phyloP scores from a whole-genome alignment of 2,888 invertebrate species.

The Leptura quadrifasciata region DNA sequence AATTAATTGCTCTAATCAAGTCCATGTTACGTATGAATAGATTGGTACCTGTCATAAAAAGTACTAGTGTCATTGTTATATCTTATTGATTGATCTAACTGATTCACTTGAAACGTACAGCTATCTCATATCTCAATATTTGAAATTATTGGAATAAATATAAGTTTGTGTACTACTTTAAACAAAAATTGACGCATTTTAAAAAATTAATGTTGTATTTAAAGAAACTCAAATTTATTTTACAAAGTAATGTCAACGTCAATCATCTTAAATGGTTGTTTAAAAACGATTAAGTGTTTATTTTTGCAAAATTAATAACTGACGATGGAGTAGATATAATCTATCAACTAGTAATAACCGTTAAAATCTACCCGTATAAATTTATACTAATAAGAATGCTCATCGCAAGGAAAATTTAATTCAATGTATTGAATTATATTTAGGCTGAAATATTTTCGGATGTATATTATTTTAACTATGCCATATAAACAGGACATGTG shows the following conservation, averaged over 20 bases:
- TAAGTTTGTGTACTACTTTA: too few relatives aligned
- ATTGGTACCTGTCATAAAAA: too few relatives aligned
- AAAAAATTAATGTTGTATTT: too few relatives aligned
- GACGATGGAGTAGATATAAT: neutral
- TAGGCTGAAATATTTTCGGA: conserved; percentile 47
- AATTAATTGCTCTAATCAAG: too few relatives aligned
- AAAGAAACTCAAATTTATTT: too few relatives aligned
- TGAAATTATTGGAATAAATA: too few relatives aligned
- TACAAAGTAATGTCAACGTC: neutral
- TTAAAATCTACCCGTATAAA: neutral
- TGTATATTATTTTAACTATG: conserved; percentile 61
- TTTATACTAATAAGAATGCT: conserved; percentile 16
- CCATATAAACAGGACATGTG: conserved; percentile 57
- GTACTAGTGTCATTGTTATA: too few relatives aligned
- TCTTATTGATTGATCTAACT: too few relatives aligned
- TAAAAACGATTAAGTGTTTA: neutral
- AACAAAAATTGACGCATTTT: too few relatives aligned
- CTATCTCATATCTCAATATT: too few relatives aligned
- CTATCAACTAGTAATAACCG: neutral
- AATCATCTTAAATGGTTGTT: neutral
- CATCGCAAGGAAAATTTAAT: conserved; percentile 39
- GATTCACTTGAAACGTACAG: too few relatives aligned
- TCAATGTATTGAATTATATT: conserved; percentile 48
- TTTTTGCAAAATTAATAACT: neutral
- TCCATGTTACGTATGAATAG: too few relatives aligned